Base-by-base conservation (phyloP, 1,140 invertebrate species). In the Melipona quadrifasciata region DNA sequence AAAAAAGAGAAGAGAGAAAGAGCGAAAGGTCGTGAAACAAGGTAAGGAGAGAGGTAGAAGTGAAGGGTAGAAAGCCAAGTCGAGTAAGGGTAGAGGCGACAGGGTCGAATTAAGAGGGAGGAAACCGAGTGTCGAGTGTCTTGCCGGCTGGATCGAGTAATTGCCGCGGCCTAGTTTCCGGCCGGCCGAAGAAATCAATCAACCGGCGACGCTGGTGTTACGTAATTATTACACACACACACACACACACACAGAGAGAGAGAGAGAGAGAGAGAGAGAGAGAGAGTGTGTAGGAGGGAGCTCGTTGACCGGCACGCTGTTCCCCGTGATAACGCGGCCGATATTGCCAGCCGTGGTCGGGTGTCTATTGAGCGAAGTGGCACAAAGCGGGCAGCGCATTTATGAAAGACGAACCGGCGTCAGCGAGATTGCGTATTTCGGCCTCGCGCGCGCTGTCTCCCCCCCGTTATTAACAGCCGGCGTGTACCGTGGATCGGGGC, bases 161-260 rank as follows among this genome's bases (percentile, higher is more conserved):
- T 68, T 82, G 80, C 51, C 53, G 64, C 64, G 82, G 58, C 87
- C 86, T 55, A 75, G 68, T 85, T 82, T 24, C 70, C 78, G 53
- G n/a, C 27, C 19, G 34, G 31, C 61, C 51, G 71, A 86, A 88
- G 78, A 82, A 89, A 86, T 67, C 87, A 72, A 88, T 85, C 87
- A 80, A 79, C 76, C 86, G 55, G 19, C n/a, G 24, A 47, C 53
- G 53, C 55, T 21, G 73, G 55, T 71, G 75, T 87, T 88, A 53
- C 72, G 77, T 75, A 65, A 77, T 87, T 87, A 81, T 88, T 83
- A 57, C 65, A 47, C 39, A 11, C 31, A 31, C 31, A 31, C 31
- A 31, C 31, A 31, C 31, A n/a, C n/a, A n/a, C n/a, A n/a, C n/a
- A n/a, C n/a, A n/a, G n/a, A n/a, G n/a, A n/a, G n/a, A n/a, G n/a